Evolutionary conservation across 2,797 vertebrate species (phyloP).

Genomic region (Myiothlypis chrysogaster): DNA sequence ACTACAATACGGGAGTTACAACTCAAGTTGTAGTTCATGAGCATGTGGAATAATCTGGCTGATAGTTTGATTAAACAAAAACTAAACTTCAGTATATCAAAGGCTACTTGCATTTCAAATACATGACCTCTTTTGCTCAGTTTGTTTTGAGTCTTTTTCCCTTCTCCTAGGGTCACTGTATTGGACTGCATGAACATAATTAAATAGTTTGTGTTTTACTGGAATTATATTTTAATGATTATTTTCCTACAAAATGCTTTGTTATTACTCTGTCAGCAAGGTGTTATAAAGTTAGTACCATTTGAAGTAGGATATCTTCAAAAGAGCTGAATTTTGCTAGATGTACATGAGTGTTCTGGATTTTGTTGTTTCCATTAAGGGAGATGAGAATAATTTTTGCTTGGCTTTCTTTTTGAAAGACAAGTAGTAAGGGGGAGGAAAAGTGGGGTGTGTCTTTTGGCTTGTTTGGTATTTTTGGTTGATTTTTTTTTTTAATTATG

Average conservation of each 20-base stretch:
- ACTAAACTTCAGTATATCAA: background rate
- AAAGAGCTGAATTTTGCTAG: background rate
- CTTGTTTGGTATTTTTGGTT: background rate
- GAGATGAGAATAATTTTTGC: background rate
- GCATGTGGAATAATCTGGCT: background rate
- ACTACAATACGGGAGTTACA: background rate
- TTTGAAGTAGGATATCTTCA: background rate
- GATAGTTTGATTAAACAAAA: background rate
- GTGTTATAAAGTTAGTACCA: background rate
- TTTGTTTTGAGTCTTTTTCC: background rate
- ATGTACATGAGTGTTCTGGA: rapidly evolving
- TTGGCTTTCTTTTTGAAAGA: background rate
- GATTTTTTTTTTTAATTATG: background rate
- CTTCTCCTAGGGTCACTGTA: background rate
- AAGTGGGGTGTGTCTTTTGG: background rate
- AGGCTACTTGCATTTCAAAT: background rate
- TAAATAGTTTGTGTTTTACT: background rate
- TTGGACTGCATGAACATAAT: background rate
- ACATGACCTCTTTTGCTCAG: background rate
- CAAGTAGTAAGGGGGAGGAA: background rate
- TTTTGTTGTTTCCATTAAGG: background rate
- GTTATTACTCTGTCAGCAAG: background rate
- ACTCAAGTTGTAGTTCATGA: background rate
- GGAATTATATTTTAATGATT: background rate
- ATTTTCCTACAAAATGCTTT: background rate